phyloP scores from a whole-genome alignment of 2,888 invertebrate genomes.

The Drosophila silvestris region DNA sequence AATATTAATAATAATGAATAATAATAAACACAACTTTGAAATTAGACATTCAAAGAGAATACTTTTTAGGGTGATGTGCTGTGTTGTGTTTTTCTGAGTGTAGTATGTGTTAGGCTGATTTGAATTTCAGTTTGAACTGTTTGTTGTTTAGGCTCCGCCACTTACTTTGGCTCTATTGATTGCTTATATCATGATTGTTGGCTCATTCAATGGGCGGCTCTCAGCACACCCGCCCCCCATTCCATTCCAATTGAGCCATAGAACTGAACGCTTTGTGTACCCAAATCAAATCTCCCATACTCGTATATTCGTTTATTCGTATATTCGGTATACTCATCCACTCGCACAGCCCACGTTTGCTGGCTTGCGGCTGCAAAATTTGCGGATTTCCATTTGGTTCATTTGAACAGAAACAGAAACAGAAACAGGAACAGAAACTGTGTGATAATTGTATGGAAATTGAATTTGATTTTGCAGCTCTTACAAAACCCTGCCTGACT shows the following conservation, averaged over 20 bases:
- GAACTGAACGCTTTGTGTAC: slow-evolving; percentile 32
- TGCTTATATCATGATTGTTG: slow-evolving; percentile 60
- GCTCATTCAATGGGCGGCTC: slow-evolving; percentile 8
- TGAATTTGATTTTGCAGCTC: slow-evolving; percentile 55
- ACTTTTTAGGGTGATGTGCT: neutral
- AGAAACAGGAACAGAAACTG: slow-evolving; percentile 63
- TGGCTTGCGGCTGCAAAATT: slow-evolving; percentile 27
- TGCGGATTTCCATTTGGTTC: slow-evolving; percentile 53
- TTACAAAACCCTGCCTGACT: neutral
- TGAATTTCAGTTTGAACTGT: slow-evolving; percentile 31
- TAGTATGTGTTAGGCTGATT: slow-evolving; percentile 52
- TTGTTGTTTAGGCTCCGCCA: slow-evolving; percentile 34
- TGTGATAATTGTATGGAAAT: slow-evolving; percentile 75
- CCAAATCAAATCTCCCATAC: slow-evolving; percentile 44
- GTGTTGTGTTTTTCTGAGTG: neutral
- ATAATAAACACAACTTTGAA: neutral
- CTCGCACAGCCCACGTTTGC: neutral
- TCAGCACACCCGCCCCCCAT: neutral
- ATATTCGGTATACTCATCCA: neutral
- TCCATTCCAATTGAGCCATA: slow-evolving; percentile 24
- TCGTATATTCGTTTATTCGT: neutral
- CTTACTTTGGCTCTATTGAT: slow-evolving; percentile 52
- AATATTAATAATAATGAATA: too few species aligned
- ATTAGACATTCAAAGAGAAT: too few species aligned
- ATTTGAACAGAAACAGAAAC: slow-evolving; percentile 62